phyloP scores from a whole-genome alignment of 2,888 invertebrate genomes.

The Tinea trinotella region DNA sequence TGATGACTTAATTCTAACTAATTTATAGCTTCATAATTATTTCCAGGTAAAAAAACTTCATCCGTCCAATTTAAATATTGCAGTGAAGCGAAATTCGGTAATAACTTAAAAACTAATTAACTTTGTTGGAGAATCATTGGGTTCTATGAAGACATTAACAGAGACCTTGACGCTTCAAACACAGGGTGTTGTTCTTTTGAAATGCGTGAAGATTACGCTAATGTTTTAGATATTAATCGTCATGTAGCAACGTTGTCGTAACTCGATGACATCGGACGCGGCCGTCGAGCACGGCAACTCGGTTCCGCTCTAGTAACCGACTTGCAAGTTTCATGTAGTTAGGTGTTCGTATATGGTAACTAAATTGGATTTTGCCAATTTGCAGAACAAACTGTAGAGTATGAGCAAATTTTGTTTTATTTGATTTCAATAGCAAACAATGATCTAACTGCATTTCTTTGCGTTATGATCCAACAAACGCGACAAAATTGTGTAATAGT shows the following conservation, averaged over 20 bases:
- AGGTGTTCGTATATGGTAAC: neutral
- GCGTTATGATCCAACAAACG: too few species aligned
- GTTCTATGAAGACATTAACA: neutral
- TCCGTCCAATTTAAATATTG: neutral
- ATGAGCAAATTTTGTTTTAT: too few species aligned
- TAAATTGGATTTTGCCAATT: neutral
- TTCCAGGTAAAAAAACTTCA: neutral
- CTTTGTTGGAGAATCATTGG: neutral
- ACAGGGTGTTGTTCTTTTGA: constrained; percentile 38
- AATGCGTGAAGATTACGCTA: constrained; percentile 37
- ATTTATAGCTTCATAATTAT: neutral
- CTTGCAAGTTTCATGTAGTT: constrained; percentile 23
- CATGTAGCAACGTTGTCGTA: constrained; percentile 34
- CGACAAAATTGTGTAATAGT: too few species aligned
- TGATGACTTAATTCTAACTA: neutral
- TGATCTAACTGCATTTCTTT: too few species aligned
- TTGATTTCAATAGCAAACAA: too few species aligned
- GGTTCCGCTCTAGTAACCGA: constrained; percentile 55
- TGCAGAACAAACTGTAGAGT: neutral
- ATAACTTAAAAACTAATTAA: neutral
- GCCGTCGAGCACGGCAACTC: constrained; percentile 30
- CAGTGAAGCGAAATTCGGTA: neutral
- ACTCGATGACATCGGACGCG: constrained; percentile 36
- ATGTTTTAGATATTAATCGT: constrained; percentile 53
- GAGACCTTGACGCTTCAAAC: constrained; percentile 38